Base-by-base conservation (phyloP, 2,113 vertebrate genomes). In the Ctenomys sociabilis region DNA sequence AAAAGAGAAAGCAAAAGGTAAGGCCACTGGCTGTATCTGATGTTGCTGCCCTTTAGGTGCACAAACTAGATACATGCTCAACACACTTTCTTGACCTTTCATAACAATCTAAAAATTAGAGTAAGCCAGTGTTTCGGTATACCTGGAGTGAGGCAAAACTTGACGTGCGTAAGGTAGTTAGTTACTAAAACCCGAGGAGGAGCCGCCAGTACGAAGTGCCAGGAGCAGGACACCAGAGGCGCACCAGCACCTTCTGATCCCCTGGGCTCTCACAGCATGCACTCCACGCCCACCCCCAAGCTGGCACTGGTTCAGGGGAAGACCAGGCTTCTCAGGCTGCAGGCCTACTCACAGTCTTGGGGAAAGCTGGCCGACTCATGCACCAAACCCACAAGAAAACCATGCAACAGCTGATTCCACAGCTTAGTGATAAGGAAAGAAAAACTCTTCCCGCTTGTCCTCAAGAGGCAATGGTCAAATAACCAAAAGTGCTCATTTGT, bases 121-220 rank as follows among this genome's bases (percentile, higher is more conserved):
- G 75, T 52, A 78, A 91, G 80, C 30, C 32, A 88, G 17, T 13
- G 28, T 68, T 52, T 28, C 70, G 26, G 45, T 24, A 85, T 14
- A 85, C 14, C 9, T 45, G 54, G 40, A 94, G 84, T 37, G 54
- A 90, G 91, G 94, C 40, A 91, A 57, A 94, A 91, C 87, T 52
- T 80, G 78, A 92, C 24, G 10, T 90, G 49, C 57, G 66, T 91
- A 82, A 87, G 16, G 30, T 54, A 24, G 64, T 72, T 54, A 24
- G 64, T 72, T 49, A 22, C 89, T n/a, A 37, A 40, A 88, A 70
- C 68, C 11, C 8, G 63, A 40, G n/a, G 57, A 78, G 17, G 63
- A 95, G 37, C 43, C 75, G 82, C 45, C 24, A 72, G 88, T 37
- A 0, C 43, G 22, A 92, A 88, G 26, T 26, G 88, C 40, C 1